Base-by-base conservation (phyloP, 2,113 vertebrate species). In the Corythoichthys haematopterus region DNA sequence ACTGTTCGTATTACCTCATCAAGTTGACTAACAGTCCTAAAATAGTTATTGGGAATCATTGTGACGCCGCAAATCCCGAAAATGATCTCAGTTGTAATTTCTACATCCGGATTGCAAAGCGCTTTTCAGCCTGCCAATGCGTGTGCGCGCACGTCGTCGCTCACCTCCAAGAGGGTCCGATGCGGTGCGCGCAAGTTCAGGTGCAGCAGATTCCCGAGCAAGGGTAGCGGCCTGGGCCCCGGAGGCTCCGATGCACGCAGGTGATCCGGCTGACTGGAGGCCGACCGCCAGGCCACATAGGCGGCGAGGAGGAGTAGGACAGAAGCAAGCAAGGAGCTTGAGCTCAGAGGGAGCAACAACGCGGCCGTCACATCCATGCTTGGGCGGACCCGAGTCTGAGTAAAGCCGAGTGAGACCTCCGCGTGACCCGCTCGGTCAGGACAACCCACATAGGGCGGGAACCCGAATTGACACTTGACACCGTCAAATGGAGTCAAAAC, bases 191-290 rank as follows among this genome's bases (percentile, higher is more conserved):
- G 65, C 2, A 75, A 60, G 65, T 84, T 71, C 4, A 85, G 47
- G 48, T 83, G 81, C 70, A 85, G 65, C 15, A 84, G 65, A 60
- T 87, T 87, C 0, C 81, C 83, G 2, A 84, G 35, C 33, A 86
- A 1, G 0, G 80, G 81, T 61, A 77, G 69, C 0, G 70, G 73
- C 52, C 2, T 77, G 2, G 81, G 81, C n/a, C 85, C 85, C 6
- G 83, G 77, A 37, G 83, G 83, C 4, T 74, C 75, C 15, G 40
- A 7, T 5, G 6, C 9, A 8, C 35, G 61, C 2, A 38, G 1
- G 0, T 35, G 0, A 0, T 14, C n/a, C 7, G 51, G 4, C 1
- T 51, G 45, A 2, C 9, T 16, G 36, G 76, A 80, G 20, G 36
- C 56, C 2, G 68, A 65, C 20, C 20, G 20, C 20, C 20, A 28